Base-by-base conservation (phyloP, 2,797 vertebrate species). In the Gymnopithys bicolor region DNA sequence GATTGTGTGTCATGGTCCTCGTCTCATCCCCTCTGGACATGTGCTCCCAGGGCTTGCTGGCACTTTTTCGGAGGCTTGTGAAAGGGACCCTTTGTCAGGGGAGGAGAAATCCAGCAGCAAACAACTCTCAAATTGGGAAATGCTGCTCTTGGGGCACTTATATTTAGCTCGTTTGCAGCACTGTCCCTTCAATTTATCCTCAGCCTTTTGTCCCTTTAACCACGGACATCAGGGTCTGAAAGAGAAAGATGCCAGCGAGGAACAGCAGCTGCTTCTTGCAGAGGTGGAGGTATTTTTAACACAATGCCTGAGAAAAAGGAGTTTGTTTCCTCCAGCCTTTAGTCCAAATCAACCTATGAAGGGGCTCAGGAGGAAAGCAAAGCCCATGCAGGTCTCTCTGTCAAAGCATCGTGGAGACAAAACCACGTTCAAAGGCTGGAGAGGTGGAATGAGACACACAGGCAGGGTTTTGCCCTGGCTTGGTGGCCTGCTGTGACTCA, bases 211-310 rank as follows among this genome's bases (percentile, higher is more conserved):
- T 95, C 68, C 95, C 95, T 90, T 91, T 91, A 35, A 77, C 88
- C 87, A 28, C 43, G 62, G 53, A 74, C 28, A 19, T 75, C 4
- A 10, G 78, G 77, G 80, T 30, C 90, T 82, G 16, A 83, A 67
- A 90, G 84, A 23, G 80, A 69, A 89, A 79, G 87, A 58, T 15
- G 10, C 41, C 10, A 7, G 80, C 1, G 2, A 92, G 84, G 88
- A 78, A 3, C 8, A 56, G 92, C 79, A 58, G 91, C 90, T 58
- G 53, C 82, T 93, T 45, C 90, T 80, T 22, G 51, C 5, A 1
- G 67, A 73, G 94, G 58, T 43, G 89, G 67, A 78, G 66, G 64
- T 91, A 85, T 93, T 94, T 93, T 93, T 96, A 96, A 87, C 85
- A 70, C 52, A 58, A 91, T 95, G 86, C 86, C 63, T 1, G 16